Base-by-base conservation (phyloP, 2,797 vertebrate genomes). In the Chromis chromis region DNA sequence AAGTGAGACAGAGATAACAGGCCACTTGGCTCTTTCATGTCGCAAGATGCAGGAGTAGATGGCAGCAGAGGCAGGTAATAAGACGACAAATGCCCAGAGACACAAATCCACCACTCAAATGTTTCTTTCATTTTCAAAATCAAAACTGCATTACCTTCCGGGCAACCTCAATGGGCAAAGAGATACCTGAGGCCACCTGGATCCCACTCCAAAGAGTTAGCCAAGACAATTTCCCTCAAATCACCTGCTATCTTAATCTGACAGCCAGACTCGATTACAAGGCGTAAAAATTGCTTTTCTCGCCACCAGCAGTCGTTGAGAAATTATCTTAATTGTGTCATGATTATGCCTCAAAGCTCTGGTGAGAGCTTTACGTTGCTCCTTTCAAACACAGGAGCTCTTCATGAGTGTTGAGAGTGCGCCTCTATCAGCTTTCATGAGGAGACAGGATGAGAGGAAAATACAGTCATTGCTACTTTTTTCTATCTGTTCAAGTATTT, bases 271-370 rank as follows among this genome's bases (percentile, higher is more conserved):
- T 94, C 90, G 93, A 95, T 95, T 95, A 95, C 93, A 92, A 92
- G 89, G 88, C 89, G 85, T 92, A 92, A 91, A 95, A 96, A 96
- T 95, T 94, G 93, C 93, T 95, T 96, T 94, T 94, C 93, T 95
- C 84, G 94, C 94, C 94, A 95, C 93, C 85, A 95, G 95, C 95
- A 88, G 88, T 95, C 85, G 84, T 92, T 86, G 91, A 82, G 84
- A 95, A 96, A 95, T 96, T 94, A 96, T 95, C 95, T 95, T 95
- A 95, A 96, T 96, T 96, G 93, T 95, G 92, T 90, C 86, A 90
- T 95, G 94, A 96, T 95, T 95, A 95, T 94, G 93, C 94, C 94
- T 96, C 90, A 93, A 75, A 95, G 94, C 94, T 88, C 72, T 79
- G 76, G 82, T 88, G 91, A 86, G 90, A 93, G 92, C 85, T 89